Base-by-base conservation (phyloP, 2,888 invertebrate genomes). In the Carcina quercana region DNA sequence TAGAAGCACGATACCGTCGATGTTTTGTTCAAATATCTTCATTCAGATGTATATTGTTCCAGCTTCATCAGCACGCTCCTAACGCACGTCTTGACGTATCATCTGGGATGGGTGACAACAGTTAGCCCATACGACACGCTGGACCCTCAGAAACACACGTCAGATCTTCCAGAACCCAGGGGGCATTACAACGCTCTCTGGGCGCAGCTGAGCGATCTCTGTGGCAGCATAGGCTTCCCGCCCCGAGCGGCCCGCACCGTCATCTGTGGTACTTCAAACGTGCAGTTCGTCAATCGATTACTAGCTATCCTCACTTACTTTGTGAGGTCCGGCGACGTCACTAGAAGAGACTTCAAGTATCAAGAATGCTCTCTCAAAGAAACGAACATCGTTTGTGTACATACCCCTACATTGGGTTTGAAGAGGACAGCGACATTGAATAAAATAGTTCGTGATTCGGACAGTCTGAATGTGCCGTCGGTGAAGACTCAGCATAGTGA, bases 11-110 rank as follows among this genome's bases (percentile, higher is more conserved):
- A 20, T 20, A 10, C 6, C 20, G 20, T 20, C n/a, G 10, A 20
- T 20, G 20, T 20, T 10, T 3, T n/a, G 20, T 20, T 10, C 3
- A 5, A 20, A 20, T 10, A 3, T n/a, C 3, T 20, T 20, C 3
- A 20, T n/a, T 20, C 8, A 10, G 17, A 5, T n/a, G n/a, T 43
- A 41, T 50, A 44, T 54, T 52, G 48, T 88, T 89, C 40, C 86
- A 96, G 96, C 78, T 96, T 96, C 73, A 87, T 96, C 57, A 96
- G 95, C 67, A 95, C 94, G 12, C 86, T 96, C 40, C 69, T 96
- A 30, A 96, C 96, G 4, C 94, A 94, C 40, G 91, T 96, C 27
- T 78, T 96, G 31, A 96, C 96, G 0, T 90, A 96, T 69, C 96
- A 96, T 64, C 86, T 96, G 21, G 95, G 95, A 11, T 96, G 96